Base-by-base conservation (phyloP, 2,888 invertebrate species). In the Dicyrtomina minuta region DNA sequence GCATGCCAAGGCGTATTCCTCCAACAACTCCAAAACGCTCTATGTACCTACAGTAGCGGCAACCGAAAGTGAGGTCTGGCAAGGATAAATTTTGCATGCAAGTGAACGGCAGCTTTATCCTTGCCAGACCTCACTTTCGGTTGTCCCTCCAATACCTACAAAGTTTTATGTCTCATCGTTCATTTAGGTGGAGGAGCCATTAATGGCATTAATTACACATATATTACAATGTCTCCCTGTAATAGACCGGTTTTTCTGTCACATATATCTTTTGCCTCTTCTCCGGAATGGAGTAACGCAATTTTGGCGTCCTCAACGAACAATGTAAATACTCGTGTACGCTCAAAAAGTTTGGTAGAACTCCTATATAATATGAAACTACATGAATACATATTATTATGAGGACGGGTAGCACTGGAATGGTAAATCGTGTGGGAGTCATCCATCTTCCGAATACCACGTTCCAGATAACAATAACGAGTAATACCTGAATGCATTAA, bases 191-290 rank as follows among this genome's bases (percentile, higher is more conserved):
- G 22, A n/a, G 44, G 46, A 61, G 61, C 61, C 61, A 61, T 61
- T 61, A 61, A 61, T 61, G 61, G 46, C 61, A 61, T 61, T 61
- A 61, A 61, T 61, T 61, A 44, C 61, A 61, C 61, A 61, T 61
- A 61, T 26, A 61, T 61, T 61, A 61, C 61, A 61, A 41, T 60
- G 60, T 60, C 60, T 60, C 60, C 24, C 17, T n/a, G 44, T 61
- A 61, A 61, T 61, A 61, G 61, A 61, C 61, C 61, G 44, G 44
- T 58, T 58, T 58, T 44, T 44, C 44, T 61, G 26, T 61, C 61
- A 44, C 61, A 61, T 61, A 44, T 61, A 61, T 61, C 61, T 61
- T 43, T n/a, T n/a, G n/a, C n/a, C 15, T 26, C 55, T 55, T 26
- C 55, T 55, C 10, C 20, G 24, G 55, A 27, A 55, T 22, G 24